These are phyloP conservation scores for Ictalurus punctatus DNA, from an alignment of 2,113 vertebrate genomes.

Conservation along the genomic window DNA sequence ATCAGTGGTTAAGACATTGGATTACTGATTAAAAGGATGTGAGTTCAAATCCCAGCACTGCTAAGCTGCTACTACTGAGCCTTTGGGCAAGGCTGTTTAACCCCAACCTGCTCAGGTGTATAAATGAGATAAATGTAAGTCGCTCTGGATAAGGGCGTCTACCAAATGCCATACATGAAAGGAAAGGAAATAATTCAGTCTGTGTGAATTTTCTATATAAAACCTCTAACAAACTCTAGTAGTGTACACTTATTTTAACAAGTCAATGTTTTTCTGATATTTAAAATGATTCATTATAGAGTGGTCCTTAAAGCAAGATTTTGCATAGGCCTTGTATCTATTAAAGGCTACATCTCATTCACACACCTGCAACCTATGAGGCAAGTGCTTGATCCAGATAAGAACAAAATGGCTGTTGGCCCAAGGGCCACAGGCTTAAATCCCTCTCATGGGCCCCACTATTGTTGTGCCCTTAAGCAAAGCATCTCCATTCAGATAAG, in stretches of 20 bases:
- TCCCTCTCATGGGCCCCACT: conserved; percentile 21
- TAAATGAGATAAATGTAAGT: too few species aligned
- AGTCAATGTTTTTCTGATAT: background rate
- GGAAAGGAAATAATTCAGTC: background rate
- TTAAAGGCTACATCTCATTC: background rate
- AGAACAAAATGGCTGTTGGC: background rate
- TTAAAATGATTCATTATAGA: background rate
- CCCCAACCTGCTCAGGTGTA: too few species aligned
- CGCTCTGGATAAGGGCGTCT: too few species aligned
- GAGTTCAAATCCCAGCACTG: too few species aligned
- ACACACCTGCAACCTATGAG: conserved; percentile 10
- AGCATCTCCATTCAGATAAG: conserved; percentile 47
- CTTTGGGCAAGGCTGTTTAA: too few species aligned
- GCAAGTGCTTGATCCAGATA: conserved; percentile 24
- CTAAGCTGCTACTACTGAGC: too few species aligned
- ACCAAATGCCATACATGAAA: background rate
- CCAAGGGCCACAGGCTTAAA: conserved; percentile 27
- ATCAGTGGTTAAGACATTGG: too few species aligned
- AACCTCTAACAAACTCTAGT: background rate
- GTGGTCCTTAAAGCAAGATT: background rate
- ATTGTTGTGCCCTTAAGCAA: conserved; percentile 39
- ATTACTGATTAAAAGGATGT: too few species aligned
- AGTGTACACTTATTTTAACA: background rate
- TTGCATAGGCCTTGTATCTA: background rate
- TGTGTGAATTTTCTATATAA: background rate